A percentile compares a stretch with the other conserved stretches of the same genome.
phyloP scores from a whole-genome alignment of 2,797 vertebrate genomes.

The Thunnus albacares region DNA sequence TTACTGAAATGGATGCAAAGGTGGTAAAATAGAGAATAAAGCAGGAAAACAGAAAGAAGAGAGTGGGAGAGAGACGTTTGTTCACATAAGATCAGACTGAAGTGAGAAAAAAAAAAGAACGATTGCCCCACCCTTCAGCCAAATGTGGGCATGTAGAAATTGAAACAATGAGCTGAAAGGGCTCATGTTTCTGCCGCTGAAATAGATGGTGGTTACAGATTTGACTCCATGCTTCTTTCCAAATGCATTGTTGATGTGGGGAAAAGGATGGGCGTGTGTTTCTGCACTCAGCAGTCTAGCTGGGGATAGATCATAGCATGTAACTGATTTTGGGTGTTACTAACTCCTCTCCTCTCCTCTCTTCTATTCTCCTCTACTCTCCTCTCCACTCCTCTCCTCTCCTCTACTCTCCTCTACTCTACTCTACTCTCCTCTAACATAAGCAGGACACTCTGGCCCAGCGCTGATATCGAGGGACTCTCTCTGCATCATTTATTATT shows the following conservation, averaged over 20 bases:
- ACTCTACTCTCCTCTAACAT: not conserved
- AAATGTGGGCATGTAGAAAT: constrained; percentile 51
- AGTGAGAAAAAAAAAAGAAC: constrained; percentile 29
- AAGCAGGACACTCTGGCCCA: not conserved
- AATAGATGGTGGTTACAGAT: constrained; percentile 35
- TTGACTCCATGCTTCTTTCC: constrained; percentile 34
- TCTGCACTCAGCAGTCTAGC: constrained; percentile 15
- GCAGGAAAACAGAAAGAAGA: not conserved
- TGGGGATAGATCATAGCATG: not conserved
- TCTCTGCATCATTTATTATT: constrained; percentile 18
- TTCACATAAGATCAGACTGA: constrained; percentile 33
- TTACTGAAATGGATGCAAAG: not conserved
- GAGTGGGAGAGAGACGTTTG: not conserved
- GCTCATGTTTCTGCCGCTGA: constrained; percentile 56
- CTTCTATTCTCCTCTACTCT: too few species aligned
- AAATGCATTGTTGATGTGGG: constrained; percentile 36
- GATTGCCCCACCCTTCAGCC: constrained; percentile 49
- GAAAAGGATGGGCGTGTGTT: constrained; percentile 32
- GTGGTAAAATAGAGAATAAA: not conserved
- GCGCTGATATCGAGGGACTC: too few species aligned
- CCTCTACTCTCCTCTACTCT: too few species aligned
- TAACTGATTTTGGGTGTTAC: constrained; percentile 1
- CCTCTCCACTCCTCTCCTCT: too few species aligned
- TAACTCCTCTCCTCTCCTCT: not conserved
- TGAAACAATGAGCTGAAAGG: constrained; percentile 56